phyloP scores from a whole-genome alignment of 1,140 invertebrate species.

The Euglossa dilemma region DNA sequence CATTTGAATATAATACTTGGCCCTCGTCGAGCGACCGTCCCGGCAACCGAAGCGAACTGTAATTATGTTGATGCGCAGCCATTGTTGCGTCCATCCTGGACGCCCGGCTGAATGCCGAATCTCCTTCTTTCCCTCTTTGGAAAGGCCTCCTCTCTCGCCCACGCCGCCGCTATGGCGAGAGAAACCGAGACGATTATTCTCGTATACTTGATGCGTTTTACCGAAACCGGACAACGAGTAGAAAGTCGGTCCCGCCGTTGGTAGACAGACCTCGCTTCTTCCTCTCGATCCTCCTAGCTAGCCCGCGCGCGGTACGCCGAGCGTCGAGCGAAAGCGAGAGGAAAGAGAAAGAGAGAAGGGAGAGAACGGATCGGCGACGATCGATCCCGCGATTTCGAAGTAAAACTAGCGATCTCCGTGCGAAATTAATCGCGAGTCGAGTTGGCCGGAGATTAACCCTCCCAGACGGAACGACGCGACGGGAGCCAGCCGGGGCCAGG shows the following conservation, averaged over 20 bases:
- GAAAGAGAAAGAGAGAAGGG: no score
- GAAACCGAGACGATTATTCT: slow-evolving; percentile 55
- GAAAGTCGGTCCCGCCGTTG: not conserved
- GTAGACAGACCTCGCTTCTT: not conserved
- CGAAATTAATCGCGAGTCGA: slow-evolving; percentile 42
- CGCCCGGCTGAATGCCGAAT: slow-evolving; percentile 64
- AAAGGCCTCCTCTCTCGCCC: slow-evolving; percentile 57
- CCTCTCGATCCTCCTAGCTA: not conserved
- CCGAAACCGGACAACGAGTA: slow-evolving; percentile 12
- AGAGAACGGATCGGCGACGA: not conserved
- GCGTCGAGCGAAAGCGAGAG: no score
- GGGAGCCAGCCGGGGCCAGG: no score
- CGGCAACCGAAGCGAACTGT: slow-evolving; percentile 75
- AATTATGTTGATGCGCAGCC: slow-evolving; percentile 80
- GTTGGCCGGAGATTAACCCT: slow-evolving; percentile 28
- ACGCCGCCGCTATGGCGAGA: slow-evolving; percentile 53
- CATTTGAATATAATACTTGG: slow-evolving; percentile 81
- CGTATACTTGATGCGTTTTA: slow-evolving; percentile 32
- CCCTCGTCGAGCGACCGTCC: slow-evolving; percentile 66
- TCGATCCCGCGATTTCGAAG: slow-evolving; percentile 26
- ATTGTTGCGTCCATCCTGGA: slow-evolving; percentile 70
- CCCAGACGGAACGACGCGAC: not conserved
- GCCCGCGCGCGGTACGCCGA: no score
- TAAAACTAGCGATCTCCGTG: slow-evolving; percentile 16
- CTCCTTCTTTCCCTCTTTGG: slow-evolving; percentile 62